Evolutionary conservation across 2,888 invertebrate genomes (phyloP).

Genomic region (Polia nebulosa): DNA sequence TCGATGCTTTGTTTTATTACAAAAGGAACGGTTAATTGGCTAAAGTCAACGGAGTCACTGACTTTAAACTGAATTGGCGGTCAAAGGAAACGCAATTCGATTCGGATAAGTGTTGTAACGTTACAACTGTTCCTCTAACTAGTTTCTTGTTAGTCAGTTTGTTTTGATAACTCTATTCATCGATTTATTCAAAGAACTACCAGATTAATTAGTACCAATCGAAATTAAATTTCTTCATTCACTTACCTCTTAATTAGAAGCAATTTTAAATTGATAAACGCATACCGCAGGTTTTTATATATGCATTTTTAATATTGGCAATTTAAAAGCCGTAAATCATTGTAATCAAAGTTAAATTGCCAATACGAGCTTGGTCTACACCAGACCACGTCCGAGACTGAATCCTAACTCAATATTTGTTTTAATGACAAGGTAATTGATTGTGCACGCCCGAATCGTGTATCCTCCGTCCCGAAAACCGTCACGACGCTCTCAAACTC

Average conservation of each 20-base stretch:
- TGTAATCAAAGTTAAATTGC: constrained; percentile 57
- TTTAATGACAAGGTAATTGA: constrained; percentile 88
- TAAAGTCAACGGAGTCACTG: constrained; percentile 71
- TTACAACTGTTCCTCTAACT: constrained; percentile 66
- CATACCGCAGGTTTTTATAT: constrained; percentile 37
- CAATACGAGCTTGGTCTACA: constrained; percentile 47
- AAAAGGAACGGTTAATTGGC: constrained; percentile 75
- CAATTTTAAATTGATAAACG: constrained; percentile 37
- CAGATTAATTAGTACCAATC: constrained; percentile 57
- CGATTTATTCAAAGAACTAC: constrained; percentile 43
- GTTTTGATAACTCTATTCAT: constrained; percentile 61
- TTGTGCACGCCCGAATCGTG: constrained; percentile 81
- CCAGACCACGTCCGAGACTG: constrained; percentile 76
- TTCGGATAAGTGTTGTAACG: constrained; percentile 66
- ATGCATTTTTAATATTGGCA: constrained; percentile 43
- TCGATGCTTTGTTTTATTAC: constrained; percentile 69
- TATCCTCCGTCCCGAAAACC: constrained; percentile 74
- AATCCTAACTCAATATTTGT: constrained; percentile 88
- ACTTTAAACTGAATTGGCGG: constrained; percentile 68
- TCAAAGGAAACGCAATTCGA: constrained; percentile 75
- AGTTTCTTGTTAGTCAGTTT: constrained; percentile 62
- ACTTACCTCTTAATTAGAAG: constrained; percentile 46
- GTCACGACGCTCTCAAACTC: constrained; percentile 81
- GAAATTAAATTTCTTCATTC: constrained; percentile 59
- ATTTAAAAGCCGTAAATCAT: constrained; percentile 59